Evolutionary conservation across 2,888 invertebrate genomes (phyloP).

Genomic region (Lasioglossum villosulum): DNA sequence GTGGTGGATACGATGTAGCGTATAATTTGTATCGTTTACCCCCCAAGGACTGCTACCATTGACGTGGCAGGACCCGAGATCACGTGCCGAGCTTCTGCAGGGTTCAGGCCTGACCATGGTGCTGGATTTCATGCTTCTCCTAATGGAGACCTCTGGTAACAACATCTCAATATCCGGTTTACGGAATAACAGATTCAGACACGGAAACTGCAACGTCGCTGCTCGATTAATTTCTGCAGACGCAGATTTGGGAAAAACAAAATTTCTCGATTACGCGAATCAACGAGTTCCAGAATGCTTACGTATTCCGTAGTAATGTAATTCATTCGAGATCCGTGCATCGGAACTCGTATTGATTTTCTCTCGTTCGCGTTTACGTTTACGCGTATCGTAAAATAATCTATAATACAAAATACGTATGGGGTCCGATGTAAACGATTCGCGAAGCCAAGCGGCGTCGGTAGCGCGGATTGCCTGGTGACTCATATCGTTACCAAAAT

Average conservation of each 20-base stretch:
- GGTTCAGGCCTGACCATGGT: neutral
- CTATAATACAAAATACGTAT: neutral
- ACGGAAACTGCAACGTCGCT: neutral
- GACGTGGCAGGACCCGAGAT: neutral
- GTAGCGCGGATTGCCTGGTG: neutral
- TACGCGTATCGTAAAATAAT: too few relatives aligned
- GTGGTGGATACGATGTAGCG: neutral
- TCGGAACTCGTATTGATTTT: too few relatives aligned
- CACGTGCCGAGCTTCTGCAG: neutral
- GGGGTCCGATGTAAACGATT: neutral
- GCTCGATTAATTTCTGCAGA: neutral
- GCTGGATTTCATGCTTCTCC: neutral
- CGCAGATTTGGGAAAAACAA: neutral
- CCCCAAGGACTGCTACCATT: neutral
- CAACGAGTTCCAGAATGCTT: neutral
- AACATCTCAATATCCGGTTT: neutral
- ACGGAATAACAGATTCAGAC: neutral
- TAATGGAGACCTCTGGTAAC: neutral
- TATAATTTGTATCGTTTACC: neutral
- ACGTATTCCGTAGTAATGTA: neutral
- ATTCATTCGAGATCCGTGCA: neutral
- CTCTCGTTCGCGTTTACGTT: too few relatives aligned
- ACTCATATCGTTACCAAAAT: neutral
- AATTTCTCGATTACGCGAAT: neutral
- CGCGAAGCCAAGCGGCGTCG: too few relatives aligned